Conservation (phyloP, 2,888 invertebrate genomes). For the Papilio gigon region DNA sequence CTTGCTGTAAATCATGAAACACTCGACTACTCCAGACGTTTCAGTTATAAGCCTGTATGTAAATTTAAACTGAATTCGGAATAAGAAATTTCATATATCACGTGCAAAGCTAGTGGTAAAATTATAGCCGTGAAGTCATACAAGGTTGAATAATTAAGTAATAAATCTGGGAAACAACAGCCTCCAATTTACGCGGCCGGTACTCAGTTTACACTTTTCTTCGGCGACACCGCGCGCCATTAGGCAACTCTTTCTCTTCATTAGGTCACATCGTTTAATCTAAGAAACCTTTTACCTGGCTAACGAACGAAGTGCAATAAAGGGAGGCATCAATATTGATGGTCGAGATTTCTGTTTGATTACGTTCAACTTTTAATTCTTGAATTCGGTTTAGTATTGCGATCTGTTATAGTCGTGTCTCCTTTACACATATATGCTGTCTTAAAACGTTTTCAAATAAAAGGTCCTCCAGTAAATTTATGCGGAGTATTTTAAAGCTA, state of each 20-base stretch:
- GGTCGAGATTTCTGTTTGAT: neutral
- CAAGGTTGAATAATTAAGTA: conserved; percentile 67
- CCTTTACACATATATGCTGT: too few relatives aligned
- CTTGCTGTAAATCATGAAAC: neutral
- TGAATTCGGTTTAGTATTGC: neutral
- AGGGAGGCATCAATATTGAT: conserved; percentile 11
- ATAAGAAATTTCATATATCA: conserved; percentile 51
- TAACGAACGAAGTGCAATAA: conserved; percentile 36
- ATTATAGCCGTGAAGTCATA: conserved; percentile 50
- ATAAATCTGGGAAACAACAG: conserved; percentile 65
- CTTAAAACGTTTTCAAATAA: neutral
- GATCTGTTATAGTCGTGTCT: too few relatives aligned
- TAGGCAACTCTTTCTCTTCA: conserved; percentile 72
- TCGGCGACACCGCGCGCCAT: conserved; percentile 59
- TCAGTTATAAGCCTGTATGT: neutral
- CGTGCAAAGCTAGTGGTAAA: conserved; percentile 47
- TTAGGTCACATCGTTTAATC: conserved; percentile 69
- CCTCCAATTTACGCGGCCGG: conserved; percentile 60
- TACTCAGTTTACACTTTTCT: conserved; percentile 66
- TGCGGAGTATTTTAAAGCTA: neutral
- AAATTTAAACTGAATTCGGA: conserved; percentile 26
- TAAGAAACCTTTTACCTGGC: conserved; percentile 42
- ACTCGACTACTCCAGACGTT: neutral
- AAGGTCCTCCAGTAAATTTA: neutral
- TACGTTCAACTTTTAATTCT: neutral